phyloP scores from a whole-genome alignment of 2,888 invertebrate genomes.

The Tachina fera region DNA sequence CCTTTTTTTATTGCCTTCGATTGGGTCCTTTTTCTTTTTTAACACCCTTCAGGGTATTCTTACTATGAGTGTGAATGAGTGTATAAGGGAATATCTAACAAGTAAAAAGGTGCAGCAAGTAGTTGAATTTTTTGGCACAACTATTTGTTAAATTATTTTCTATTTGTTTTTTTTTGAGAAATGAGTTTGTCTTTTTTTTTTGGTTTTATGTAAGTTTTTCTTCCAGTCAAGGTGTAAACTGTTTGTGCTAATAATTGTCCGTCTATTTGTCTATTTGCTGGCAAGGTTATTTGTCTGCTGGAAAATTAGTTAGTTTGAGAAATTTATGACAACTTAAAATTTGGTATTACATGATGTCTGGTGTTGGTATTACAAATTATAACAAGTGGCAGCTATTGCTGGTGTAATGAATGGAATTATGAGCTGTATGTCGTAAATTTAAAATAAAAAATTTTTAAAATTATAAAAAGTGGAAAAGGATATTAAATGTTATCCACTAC shows the following conservation, averaged over 20 bases:
- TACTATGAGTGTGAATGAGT: background rate
- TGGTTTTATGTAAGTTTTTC: background rate
- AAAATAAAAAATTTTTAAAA: slow-evolving; percentile 8
- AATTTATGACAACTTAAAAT: slow-evolving; percentile 57
- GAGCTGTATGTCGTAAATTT: background rate
- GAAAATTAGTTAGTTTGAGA: slow-evolving; percentile 35
- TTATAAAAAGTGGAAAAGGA: too few relatives aligned
- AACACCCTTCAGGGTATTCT: slow-evolving; percentile 52
- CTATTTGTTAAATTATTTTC: slow-evolving; percentile 45
- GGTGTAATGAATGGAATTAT: background rate
- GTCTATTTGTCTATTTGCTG: slow-evolving; percentile 5
- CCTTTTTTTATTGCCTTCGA: slow-evolving; percentile 11
- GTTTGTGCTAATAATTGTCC: slow-evolving; percentile 38
- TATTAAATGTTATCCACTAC: too few relatives aligned
- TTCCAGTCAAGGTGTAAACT: slow-evolving; percentile 36
- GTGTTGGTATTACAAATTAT: slow-evolving; percentile 55
- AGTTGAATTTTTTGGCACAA: slow-evolving; percentile 48
- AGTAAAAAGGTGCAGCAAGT: slow-evolving; percentile 32
- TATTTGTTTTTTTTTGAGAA: background rate
- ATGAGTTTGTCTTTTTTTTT: background rate
- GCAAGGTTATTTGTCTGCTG: slow-evolving; percentile 7
- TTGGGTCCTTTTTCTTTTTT: slow-evolving; percentile 36
- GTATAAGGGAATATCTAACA: background rate
- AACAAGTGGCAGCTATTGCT: slow-evolving; percentile 4
- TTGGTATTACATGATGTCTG: slow-evolving; percentile 52